Conservation (phyloP, 2,888 invertebrate genomes). For the Macroteleia sp. region DNA sequence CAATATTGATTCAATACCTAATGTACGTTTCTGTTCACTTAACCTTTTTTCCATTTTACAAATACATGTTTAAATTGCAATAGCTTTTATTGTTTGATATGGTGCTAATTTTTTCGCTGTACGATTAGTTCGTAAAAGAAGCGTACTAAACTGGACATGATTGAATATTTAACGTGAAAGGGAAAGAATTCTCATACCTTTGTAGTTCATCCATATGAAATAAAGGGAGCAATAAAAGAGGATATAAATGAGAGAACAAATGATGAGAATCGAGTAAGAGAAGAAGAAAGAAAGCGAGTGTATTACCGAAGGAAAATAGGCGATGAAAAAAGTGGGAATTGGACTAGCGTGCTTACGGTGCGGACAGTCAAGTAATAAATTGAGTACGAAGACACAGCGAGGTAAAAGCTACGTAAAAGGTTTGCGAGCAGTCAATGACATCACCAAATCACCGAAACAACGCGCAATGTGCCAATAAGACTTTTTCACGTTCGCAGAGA, state of each 20-base stretch:
- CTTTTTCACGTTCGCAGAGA: background rate
- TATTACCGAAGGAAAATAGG: constrained; percentile 41
- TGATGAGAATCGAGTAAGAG: constrained; percentile 15
- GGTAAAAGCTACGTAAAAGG: constrained; percentile 36
- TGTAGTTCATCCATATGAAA: constrained; percentile 46
- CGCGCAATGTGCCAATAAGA: constrained; percentile 19
- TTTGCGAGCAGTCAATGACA: constrained; percentile 35
- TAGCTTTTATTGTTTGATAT: too few species aligned
- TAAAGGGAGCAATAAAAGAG: constrained; percentile 38
- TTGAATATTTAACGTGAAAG: background rate
- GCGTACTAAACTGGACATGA: background rate
- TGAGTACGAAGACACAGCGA: constrained; percentile 27
- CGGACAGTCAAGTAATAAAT: constrained; percentile 54
- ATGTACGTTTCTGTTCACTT: too few species aligned
- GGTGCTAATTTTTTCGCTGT: too few species aligned
- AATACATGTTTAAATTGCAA: too few species aligned
- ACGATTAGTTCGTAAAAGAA: too few species aligned
- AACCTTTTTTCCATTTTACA: too few species aligned
- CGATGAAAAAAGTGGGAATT: constrained; percentile 47
- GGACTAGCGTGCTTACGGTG: constrained; percentile 36
- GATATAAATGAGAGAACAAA: constrained; percentile 35
- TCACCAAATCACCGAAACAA: constrained; percentile 41
- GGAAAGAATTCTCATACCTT: constrained; percentile 21
- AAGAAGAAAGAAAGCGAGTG: constrained; percentile 13
- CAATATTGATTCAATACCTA: too few species aligned